Evolutionary conservation across 1,140 invertebrate genomes (phyloP), one percentile per base, ranked within the genome.

Genomic region (Diorhabda sublineata): DNA sequence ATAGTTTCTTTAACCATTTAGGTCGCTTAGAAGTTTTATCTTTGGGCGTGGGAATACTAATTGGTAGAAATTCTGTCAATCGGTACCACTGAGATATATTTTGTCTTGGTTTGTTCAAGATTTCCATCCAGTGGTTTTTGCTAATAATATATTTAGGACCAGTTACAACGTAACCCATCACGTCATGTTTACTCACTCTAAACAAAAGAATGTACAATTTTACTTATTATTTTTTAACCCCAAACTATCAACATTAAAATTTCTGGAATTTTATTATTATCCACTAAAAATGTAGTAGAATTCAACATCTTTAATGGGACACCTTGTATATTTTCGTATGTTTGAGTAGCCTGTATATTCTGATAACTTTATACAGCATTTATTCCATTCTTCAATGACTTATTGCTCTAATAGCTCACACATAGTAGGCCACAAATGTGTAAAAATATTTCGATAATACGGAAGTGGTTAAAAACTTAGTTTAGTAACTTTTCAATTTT

Each of bases 61-160:
- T 83, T 47, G 90, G 83, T 62, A 89, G 81, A 66, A 87, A 87
- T 78, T 92, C 91, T 79, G 88, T 86, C 58, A 95, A 83, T 0
- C 89, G 85, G 77, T 95, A 94, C 92, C 93, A 94, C 79, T 95
- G 92, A 3, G 93, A 91, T 2, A 94, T 90, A 0, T 92, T 92
- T 79, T 91, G 91, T 11, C 93, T 84, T 4, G 92, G 90, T 81
- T 90, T 93, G 77, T 94, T 91, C 76, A 94, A 76, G 92, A 95
- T 95, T 80, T 94, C 91, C 64, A 91, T 84, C 94, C 94, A 96
- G 78, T 96, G 94, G 77, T 95, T 92, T 59, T 91, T 85, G 3
- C 93, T 93, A 26, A 26, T 26, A 26, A 26, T 26, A 26, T 26
- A 26, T 26, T 85, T 87, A 1, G 90, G 88, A 2, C 93, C 93